Percentiles rank a stretch among this genome's conserved stretches.
These are phyloP conservation scores for Phaethornis superciliosus DNA, from an alignment of 2,113 vertebrate species.

Conservation along the genomic window DNA sequence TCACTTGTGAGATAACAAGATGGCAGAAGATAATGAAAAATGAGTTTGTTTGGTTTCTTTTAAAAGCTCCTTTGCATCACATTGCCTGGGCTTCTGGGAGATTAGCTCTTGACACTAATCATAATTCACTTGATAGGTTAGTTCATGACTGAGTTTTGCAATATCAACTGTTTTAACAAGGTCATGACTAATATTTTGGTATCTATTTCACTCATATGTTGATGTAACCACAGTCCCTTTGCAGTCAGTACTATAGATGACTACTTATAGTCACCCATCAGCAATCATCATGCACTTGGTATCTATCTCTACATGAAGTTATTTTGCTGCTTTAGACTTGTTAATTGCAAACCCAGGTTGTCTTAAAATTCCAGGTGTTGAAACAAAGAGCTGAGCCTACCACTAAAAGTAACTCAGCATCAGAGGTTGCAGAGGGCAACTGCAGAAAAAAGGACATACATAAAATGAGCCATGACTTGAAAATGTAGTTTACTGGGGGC, in stretches of 20 bases:
- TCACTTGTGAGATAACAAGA: slow-evolving; percentile 29
- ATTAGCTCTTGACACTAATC: slow-evolving; percentile 30
- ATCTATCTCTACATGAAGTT: not conserved
- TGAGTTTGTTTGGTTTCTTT: not conserved
- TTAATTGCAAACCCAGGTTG: not conserved
- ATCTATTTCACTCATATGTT: not conserved
- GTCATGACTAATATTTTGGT: slow-evolving; percentile 36
- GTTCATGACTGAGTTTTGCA: slow-evolving; percentile 31
- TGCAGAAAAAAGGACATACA: not conserved
- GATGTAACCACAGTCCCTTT: not conserved
- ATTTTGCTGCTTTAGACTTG: not conserved
- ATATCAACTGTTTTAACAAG: slow-evolving; percentile 2
- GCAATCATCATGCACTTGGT: not conserved
- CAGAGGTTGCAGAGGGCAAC: not conserved
- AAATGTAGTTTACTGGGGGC: not conserved
- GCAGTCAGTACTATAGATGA: not conserved
- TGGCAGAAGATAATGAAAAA: slow-evolving; percentile 26
- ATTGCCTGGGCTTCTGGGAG: not conserved
- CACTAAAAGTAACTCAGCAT: not conserved
- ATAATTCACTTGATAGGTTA: not conserved
- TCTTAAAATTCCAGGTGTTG: not conserved
- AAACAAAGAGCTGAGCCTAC: not conserved
- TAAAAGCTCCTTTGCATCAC: slow-evolving; percentile 21
- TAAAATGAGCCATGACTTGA: not conserved
- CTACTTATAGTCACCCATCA: not conserved